Base-by-base conservation (phyloP, 2,888 invertebrate species). In the Epinotia bilunana region DNA sequence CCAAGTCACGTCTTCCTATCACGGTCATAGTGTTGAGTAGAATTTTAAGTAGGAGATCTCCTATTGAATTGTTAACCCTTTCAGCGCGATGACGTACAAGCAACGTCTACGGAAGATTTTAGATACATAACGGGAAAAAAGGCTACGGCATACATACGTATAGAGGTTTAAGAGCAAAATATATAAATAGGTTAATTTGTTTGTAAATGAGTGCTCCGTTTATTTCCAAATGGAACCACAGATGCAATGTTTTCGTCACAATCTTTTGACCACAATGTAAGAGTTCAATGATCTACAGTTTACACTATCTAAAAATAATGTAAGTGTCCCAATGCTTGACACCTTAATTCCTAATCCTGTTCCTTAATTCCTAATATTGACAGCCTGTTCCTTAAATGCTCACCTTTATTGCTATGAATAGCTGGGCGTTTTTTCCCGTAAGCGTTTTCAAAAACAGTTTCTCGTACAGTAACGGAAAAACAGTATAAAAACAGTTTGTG, bases 201-300 rank as follows among this genome's bases (percentile, higher is more conserved):
- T 23, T 13, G 18, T n/a, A 18, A 63, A 63, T 33, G 2, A 55
- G 39, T 70, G 62, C 39, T 53, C 20, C 18, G 16, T 57, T 28
- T 46, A 28, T 46, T 55, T 13, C 55, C 12, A 23, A 64, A 64
- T 46, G 3, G 46, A 72, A 57, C 62, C 71, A 71, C 64, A 58
- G 58, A 55, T 39, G 39, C 33, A 71, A 63, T 23, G 20, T 72
- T 72, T 57, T 28, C 62, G 63, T 64, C 43, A 64, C 46, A 57
- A 57, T 57, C 23, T 20, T 61, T 49, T 0, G n/a, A 61, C 70
- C 49, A 61, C 28, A 61, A 16, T 46, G 58, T 33, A 70, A 70
- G 18, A 23, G 11, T 12, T 43, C 46, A 20, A 63, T 18, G 3
- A 33, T 3, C 9, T 39, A 9, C 9, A 12, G 33, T n/a, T 23